Evolutionary conservation across 1,140 invertebrate genomes (phyloP), one percentile per base, ranked within the genome.

Genomic region (Halictus rubicundus): DNA sequence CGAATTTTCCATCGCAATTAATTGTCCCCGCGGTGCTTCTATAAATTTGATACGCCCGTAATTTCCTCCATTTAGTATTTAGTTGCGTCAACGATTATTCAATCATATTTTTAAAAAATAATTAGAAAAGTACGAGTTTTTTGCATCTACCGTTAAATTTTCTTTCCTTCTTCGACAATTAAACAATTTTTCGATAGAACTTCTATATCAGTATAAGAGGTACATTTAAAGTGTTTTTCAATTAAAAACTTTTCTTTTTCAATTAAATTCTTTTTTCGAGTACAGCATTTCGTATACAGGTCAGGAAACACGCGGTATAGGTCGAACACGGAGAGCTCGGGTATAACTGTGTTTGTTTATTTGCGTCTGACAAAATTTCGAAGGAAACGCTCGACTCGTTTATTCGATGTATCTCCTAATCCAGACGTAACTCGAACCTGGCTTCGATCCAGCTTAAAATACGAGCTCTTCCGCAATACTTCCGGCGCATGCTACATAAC

Each of bases 371-470:
- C 19, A 19, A 19, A 46, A n/a, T 46, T 61, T 72, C 12, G 19
- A 27, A 46, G 21, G 21, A 49, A 52, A 57, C 63, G 32, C 37
- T 39, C 16, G 70, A 49, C 23, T 46, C 10, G 57, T 46, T 46
- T 25, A n/a, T 61, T n/a, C 39, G 12, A 7, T 1, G 27, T 19
- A 52, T 49, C 52, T 46, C 12, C 37, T 57, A 32, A 37, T 37
- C 52, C 21, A 14, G 37, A n/a, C 39, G 19, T 37, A 12, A 68
- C 16, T 46, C 14, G 49, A 27, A 27, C n/a, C 42, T 73, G 71
- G 71, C 42, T 52, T 49, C 8, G 9, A 6, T 54, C 39, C 73
- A 76, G 65, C 54, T 76, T 68, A 68, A 39, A 60, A 59, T 76
- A 68, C 49, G n/a, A 66, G n/a, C 52, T 60, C 63, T 39, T 60